Evolutionary conservation across 2,797 vertebrate genomes (phyloP).

Genomic region (Monodelphis domestica): DNA sequence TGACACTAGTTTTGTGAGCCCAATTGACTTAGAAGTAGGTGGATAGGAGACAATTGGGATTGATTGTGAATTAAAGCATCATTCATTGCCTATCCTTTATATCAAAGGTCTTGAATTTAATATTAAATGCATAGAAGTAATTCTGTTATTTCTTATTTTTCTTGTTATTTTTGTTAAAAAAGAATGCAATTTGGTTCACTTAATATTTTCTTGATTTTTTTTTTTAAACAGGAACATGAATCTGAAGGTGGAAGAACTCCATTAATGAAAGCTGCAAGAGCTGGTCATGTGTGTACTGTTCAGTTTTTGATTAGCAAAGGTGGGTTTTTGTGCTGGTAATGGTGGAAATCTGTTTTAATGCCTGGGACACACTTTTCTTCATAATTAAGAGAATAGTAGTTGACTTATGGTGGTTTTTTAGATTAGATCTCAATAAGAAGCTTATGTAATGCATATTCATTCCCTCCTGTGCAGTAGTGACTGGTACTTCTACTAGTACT

Average conservation of each 20-base stretch:
- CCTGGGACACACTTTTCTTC: neutral
- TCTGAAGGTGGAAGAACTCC: slow-evolving; percentile 90
- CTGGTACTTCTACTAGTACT: neutral
- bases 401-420: neutral
- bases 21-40: neutral
- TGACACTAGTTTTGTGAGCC: neutral
- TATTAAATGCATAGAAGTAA: neutral
- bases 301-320: slow-evolving; percentile 91
- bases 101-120: neutral
- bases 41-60: neutral
- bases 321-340: slow-evolving; percentile 66
- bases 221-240: slow-evolving; percentile 87
- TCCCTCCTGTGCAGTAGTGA: neutral
- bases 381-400: neutral
- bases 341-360: neutral
- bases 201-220: slow-evolving; percentile 18
- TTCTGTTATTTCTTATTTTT: neutral
- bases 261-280: slow-evolving; percentile 90
- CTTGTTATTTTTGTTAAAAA: slow-evolving; percentile 47
- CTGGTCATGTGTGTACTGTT: slow-evolving; percentile 90
- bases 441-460: neutral
- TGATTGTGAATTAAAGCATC: neutral
- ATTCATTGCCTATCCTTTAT: neutral
- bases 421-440: neutral
- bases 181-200: slow-evolving; percentile 38